A percentile compares a stretch with the other conserved stretches of the same genome.
Conservation (phyloP, 2,888 invertebrate genomes). For the Drosophila subsilvestris region DNA sequence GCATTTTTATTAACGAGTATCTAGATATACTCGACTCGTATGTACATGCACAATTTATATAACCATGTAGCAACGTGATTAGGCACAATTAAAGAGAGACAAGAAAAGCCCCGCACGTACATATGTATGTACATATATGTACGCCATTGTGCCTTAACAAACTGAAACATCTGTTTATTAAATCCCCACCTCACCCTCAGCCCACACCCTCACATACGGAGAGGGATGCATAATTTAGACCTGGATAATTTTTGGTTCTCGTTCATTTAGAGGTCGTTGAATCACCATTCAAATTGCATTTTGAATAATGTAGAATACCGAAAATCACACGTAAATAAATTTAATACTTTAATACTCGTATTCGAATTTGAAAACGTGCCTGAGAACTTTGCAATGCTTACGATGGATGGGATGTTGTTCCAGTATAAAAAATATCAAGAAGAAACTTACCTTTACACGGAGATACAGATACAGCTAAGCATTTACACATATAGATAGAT, state of each 20-base stretch:
- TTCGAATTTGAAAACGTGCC: slow-evolving; percentile 1
- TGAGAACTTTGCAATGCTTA: slow-evolving; percentile 71
- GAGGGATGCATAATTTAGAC: slow-evolving; percentile 29
- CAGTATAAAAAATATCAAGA: background rate
- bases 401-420: slow-evolving; percentile 14
- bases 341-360: background rate
- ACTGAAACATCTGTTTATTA: slow-evolving; percentile 41
- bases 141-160: slow-evolving; percentile 17
- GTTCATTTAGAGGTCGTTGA: slow-evolving; percentile 35
- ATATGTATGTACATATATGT: background rate
- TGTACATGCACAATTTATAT: slow-evolving; percentile 4
- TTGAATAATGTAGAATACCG: slow-evolving; percentile 36
- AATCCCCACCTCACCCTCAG: slow-evolving; percentile 4
- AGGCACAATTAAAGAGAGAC: slow-evolving; percentile 26
- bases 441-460: slow-evolving; percentile 65
- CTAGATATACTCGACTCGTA: slow-evolving; percentile 17
- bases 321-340: slow-evolving; percentile 3
- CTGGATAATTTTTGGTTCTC: slow-evolving; percentile 35
- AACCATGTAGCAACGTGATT: slow-evolving; percentile 46
- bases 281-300: slow-evolving; percentile 40
- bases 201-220: background rate
- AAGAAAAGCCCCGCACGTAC: slow-evolving; percentile 10
- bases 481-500: slow-evolving; percentile 28
- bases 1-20: slow-evolving; percentile 29
- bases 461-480: slow-evolving; percentile 29